Base-by-base conservation (phyloP, 2,797 vertebrate genomes). In the Pipistrellus kuhlii region DNA sequence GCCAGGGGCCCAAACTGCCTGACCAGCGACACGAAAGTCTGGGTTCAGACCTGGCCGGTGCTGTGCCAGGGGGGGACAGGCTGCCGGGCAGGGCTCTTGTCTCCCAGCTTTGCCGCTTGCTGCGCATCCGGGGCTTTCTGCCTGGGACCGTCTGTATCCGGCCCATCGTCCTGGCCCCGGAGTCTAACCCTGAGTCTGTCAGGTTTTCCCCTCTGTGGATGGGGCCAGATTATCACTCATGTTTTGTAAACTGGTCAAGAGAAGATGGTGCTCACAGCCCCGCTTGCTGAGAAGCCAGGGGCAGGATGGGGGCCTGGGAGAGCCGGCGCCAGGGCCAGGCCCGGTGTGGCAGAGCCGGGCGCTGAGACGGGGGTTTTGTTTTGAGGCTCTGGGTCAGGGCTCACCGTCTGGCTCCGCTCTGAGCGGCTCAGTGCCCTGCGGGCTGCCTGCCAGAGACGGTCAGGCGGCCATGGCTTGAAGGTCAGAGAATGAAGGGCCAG, bases 211-310 rank as follows among this genome's bases (percentile, higher is more conserved):
- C 27, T 46, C 73, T 21, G 27, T 81, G 38, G 25, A 11, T 44
- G 12, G 25, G 77, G 30, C 38, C 72, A 44, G 20, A 35, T 69
- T 41, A 84, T 84, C 1, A 0, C 20, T n/a, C 46, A 4, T 21
- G 18, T 44, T 91, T 66, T 21, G 5, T 81, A 55, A 59, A 66
- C 32, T 44, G 30, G 23, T 71, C 15, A 18, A 18, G 32, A 72
- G 51, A 76, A 18, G 55, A 10, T 55, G 21, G 23, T 11, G 8
- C 21, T 20, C 18, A 2, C 14, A 38, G 35, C 10, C 62, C 1
- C 35, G 14, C 85, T 51, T 66, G 41, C 72, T 48, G 10, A 46
- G 14, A n/a, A n/a, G 44, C 30, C 5, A 0, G 9, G 0, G 0
- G 35, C 48, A n/a, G 21, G 38, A 66, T 38, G 6, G 14, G 30